Evolutionary conservation across 2,888 invertebrate genomes (phyloP).

Genomic region (Pterobdella sp.): DNA sequence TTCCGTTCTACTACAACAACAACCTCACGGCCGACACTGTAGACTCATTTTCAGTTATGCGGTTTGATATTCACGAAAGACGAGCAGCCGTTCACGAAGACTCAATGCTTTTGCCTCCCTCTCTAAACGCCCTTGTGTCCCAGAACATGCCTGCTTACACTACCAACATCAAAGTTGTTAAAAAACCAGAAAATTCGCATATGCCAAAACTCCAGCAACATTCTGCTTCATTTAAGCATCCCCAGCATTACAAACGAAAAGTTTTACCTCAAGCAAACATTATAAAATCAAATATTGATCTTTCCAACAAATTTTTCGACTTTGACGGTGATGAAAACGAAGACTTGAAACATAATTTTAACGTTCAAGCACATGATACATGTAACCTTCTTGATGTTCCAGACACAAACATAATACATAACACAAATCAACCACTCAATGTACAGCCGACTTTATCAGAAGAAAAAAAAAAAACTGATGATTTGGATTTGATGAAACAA

Average conservation of each 20-base stretch:
- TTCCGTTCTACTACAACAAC: slow-evolving; percentile 3
- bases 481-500: not conserved
- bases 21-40: slow-evolving; percentile 20
- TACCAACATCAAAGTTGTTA: slow-evolving; percentile 14
- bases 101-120: slow-evolving; percentile 21
- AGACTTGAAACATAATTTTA: not conserved
- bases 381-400: not conserved
- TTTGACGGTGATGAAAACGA: not conserved
- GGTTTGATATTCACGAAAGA: slow-evolving; percentile 27
- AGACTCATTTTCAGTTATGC: slow-evolving; percentile 22
- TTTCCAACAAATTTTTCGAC: not conserved
- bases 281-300: not conserved
- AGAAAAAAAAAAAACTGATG: not conserved
- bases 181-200: not conserved
- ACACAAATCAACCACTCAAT: not conserved
- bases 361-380: not conserved
- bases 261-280: not conserved
- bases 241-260: not conserved
- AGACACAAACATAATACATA: not conserved
- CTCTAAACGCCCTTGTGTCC: slow-evolving; percentile 23
- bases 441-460: not conserved
- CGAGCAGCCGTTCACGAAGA: slow-evolving; percentile 24
- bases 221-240: slow-evolving; percentile 3
- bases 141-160: slow-evolving; percentile 28
- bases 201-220: not conserved